phyloP scores from a whole-genome alignment of 37 sponge, comb jelly and placozoan genomes.

The Spongilla lacustris region DNA sequence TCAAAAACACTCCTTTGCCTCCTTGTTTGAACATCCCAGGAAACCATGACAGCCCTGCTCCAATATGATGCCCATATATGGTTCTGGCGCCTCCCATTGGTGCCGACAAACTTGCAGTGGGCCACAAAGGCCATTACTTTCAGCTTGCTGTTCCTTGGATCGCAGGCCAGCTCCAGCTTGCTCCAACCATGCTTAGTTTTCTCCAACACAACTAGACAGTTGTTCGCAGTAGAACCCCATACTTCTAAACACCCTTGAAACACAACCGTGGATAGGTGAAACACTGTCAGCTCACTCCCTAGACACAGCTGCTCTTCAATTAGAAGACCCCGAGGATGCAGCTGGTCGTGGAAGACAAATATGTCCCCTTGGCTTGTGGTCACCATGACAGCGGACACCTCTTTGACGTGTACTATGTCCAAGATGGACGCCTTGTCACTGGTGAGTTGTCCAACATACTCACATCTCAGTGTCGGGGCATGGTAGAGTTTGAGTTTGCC shows the following conservation, averaged over 20 bases:
- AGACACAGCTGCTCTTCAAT: slow-evolving; percentile 10
- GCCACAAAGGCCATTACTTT: slow-evolving; percentile 18
- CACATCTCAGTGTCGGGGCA: slow-evolving; percentile 41
- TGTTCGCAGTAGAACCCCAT: slow-evolving; percentile 55
- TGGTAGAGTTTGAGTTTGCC: slow-evolving; percentile 61
- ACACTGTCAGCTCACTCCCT: neutral
- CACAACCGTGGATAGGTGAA: slow-evolving; percentile 28
- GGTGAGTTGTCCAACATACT: slow-evolving; percentile 33
- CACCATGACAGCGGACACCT: slow-evolving; percentile 40
- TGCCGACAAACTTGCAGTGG: slow-evolving; percentile 19
- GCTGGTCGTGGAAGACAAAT: slow-evolving; percentile 30
- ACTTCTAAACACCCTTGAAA: slow-evolving; percentile 40
- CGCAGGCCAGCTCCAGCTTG: neutral
- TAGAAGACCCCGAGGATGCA: neutral
- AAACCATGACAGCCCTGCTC: slow-evolving; percentile 13
- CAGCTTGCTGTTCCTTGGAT: neutral
- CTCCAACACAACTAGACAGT: slow-evolving; percentile 20
- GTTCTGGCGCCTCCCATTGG: neutral
- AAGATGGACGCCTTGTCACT: slow-evolving; percentile 16
- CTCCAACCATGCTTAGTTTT: neutral
- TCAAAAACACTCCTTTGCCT: slow-evolving; percentile 13
- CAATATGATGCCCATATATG: slow-evolving; percentile 61
- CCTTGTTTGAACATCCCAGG: slow-evolving; percentile 46
- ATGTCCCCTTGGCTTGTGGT: slow-evolving; percentile 21
- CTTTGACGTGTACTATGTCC: slow-evolving; percentile 36